Evolutionary conservation across 2,888 invertebrate genomes (phyloP), one percentile per base, ranked within the genome.

Genomic region (Graphium colonna): DNA sequence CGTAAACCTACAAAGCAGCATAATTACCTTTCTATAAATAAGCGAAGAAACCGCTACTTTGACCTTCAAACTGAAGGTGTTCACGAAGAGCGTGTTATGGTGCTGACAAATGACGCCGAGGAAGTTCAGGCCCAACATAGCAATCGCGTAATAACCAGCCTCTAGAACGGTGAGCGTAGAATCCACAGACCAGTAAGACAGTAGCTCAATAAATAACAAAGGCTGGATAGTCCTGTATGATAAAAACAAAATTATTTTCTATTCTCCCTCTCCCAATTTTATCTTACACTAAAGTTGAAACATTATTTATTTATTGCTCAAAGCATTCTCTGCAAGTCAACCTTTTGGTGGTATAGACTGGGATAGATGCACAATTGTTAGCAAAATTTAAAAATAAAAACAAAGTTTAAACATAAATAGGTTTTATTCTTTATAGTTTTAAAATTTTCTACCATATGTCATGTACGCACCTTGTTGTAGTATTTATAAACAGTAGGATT

Each of bases 41-140:
- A 96, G 78, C 0, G 94, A 92, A 54, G 94, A 94, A 62, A 92
- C 91, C 0, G 94, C 94, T 0, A 95, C 89, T 69, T 95, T 90
- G 38, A 95, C 77, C 70, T 92, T 90, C 92, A 95, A 92, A 59
- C 95, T 95, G 52, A 93, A 88, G 52, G 92, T 91, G 60, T 84
- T 78, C 0, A 90, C 84, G 39, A 91, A 92, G 67, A 94, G 90
- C 68, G 92, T 91, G 69, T 92, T 94, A 12, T 95, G 95, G 73
- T 96, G 96, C 60, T 94, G 92, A 45, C 92, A 90, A 59, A 94
- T 69, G 51, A 91, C 83, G 10, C 91, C 87, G 21, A 92, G 77
- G 12, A 91, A 61, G 63, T 83, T 88, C 1, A 84, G 60, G 0
- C 90, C 67, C 52, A 94, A 75, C 79, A 90, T 82, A 2, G 78